phyloP scores from a whole-genome alignment of 2,888 invertebrate species.

The Hylaea fasciaria region DNA sequence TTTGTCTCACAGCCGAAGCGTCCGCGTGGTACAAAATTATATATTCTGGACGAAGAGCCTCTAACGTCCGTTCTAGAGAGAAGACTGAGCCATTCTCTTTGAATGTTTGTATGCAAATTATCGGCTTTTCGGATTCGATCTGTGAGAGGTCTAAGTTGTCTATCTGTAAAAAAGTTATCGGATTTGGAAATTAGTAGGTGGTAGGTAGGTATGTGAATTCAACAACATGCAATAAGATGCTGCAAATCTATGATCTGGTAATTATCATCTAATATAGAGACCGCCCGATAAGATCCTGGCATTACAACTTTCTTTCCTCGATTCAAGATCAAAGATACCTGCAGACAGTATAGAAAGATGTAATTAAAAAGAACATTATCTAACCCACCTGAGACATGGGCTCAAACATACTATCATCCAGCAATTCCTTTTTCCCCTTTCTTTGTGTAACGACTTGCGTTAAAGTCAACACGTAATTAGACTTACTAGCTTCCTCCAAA shows the following conservation, averaged over 20 bases:
- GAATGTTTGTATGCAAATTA: constrained; percentile 91
- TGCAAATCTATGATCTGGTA: no score
- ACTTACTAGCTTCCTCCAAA: constrained; percentile 82
- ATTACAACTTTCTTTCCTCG: no score
- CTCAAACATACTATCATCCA: constrained; percentile 82
- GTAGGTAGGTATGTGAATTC: no score
- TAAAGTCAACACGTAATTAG: constrained; percentile 89
- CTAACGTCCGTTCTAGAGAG: constrained; percentile 88
- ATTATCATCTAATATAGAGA: no score
- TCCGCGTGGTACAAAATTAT: constrained; percentile 96
- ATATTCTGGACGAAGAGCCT: constrained; percentile 89
- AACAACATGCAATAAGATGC: no score
- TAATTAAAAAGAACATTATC: no score
- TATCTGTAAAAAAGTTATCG: constrained; percentile 74
- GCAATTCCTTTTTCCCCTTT: constrained; percentile 45
- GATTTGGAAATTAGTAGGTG: no score
- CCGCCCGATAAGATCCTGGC: no score
- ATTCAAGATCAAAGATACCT: no score
- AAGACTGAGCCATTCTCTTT: constrained; percentile 90
- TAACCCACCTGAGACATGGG: constrained; percentile 86
- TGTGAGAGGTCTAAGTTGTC: constrained; percentile 88
- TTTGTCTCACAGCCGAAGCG: constrained; percentile 93
- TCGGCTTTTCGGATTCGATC: constrained; percentile 86
- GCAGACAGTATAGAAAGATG: no score
- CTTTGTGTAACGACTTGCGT: constrained; percentile 78